Conservation (phyloP, 2,888 invertebrate genomes). For the Slavum lentiscoides region DNA sequence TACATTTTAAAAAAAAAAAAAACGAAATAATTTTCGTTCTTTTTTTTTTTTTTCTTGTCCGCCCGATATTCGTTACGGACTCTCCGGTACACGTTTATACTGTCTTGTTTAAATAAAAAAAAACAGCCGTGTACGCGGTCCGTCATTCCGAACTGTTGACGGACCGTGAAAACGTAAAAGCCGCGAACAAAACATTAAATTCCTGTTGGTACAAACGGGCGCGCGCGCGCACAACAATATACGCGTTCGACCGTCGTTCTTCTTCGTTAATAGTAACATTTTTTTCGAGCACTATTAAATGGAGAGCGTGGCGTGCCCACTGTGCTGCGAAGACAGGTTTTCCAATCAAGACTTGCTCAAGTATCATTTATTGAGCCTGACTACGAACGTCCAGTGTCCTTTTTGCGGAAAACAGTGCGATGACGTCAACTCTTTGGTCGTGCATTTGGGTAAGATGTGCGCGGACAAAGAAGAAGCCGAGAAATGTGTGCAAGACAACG, state of each 20-base stretch:
- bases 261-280: no score
- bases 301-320: conserved; percentile 42
- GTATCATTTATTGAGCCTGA: conserved; percentile 47
- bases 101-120: neutral
- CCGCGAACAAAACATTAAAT: neutral
- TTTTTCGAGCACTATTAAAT: conserved; percentile 4
- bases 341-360: conserved; percentile 44
- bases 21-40: no score
- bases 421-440: conserved; percentile 30
- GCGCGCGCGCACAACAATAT: no score
- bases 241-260: no score
- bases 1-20: conserved; percentile 37
- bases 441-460: conserved; percentile 46
- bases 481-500: conserved; percentile 1
- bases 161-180: neutral
- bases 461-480: conserved; percentile 6
- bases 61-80: neutral
- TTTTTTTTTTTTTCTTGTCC: neutral
- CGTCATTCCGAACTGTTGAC: neutral
- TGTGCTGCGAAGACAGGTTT: conserved; percentile 41
- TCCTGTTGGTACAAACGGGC: neutral
- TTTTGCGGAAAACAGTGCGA: conserved; percentile 49
- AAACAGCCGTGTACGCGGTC: neutral
- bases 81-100: no score
- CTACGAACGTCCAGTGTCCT: conserved; percentile 46